Evolutionary conservation across 2,797 vertebrate genomes (phyloP), one percentile per base, ranked within the genome.

Genomic region (Dermochelys coriacea): DNA sequence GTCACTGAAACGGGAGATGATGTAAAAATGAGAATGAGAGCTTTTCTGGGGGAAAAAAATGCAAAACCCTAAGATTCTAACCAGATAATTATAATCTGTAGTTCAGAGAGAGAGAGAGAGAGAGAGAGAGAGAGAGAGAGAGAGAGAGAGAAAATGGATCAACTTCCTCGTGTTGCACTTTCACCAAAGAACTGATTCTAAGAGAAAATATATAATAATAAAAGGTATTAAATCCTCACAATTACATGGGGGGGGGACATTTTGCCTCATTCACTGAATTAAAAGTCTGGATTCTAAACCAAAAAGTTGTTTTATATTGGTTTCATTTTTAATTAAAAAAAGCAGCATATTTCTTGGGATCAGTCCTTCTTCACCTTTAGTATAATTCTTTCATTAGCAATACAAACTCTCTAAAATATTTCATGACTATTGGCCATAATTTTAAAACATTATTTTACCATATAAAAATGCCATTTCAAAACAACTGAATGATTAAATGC

Each of bases 321-420:
- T 87, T 90, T 93, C 87, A 50, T 95, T 95, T n/a, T 95, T 96
- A 41, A 41, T 5, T 41, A 5, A 41, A 41, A 41, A 41, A 41
- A 41, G 41, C 41, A 5, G 5, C 41, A 41, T 41, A 41, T 41
- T 41, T 41, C 41, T 41, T 41, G 41, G 41, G 41, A 41, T 88
- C 88, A 89, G 37, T 49, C 91, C 92, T 96, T 96, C 93, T 91
- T 92, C 95, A 96, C 94, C 92, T 90, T 97, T 92, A 50, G 94
- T 91, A 97, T 95, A 96, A 97, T 96, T 95, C 95, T 97, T 96
- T 94, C 96, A 97, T 96, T 94, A 96, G 93, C 80, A 95, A 94
- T 54, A 93, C 86, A 91, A 94, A 94, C 84, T 86, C 92, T 92
- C 94, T 84, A 8, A 74, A 93, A 90, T 94, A 96, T 97, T 97